phyloP scores from a whole-genome alignment of 2,113 vertebrate genomes.

The Synchiropus splendidus region DNA sequence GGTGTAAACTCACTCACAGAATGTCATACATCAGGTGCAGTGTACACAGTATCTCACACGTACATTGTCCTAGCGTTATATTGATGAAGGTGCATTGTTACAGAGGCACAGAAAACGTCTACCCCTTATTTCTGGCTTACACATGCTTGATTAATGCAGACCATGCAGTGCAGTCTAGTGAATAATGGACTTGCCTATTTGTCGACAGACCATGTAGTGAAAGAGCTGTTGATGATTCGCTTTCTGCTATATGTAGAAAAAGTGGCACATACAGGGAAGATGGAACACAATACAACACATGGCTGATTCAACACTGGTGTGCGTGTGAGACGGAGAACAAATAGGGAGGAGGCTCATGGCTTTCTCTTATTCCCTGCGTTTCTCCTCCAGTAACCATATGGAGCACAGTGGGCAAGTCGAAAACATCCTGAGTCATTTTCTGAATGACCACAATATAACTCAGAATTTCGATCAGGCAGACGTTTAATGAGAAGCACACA shows the following conservation, averaged over 20 bases:
- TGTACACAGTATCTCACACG: no score
- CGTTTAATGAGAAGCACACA: constrained; percentile 36
- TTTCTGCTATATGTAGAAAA: background rate
- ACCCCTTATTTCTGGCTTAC: no score
- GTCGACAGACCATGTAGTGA: no score
- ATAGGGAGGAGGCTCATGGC: constrained; percentile 15
- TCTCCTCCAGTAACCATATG: constrained; percentile 44
- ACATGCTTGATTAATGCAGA: no score
- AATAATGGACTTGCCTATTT: no score
- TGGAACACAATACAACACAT: constrained; percentile 10
- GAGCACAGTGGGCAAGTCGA: constrained; percentile 40
- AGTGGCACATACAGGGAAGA: constrained; percentile 5
- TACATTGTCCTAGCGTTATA: no score
- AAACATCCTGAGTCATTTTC: constrained; percentile 39
- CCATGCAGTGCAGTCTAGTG: no score
- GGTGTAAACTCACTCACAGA: no score
- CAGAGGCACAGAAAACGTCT: no score
- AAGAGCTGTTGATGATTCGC: no score
- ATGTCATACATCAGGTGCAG: no score
- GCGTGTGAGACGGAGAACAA: constrained; percentile 31
- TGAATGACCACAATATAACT: constrained; percentile 31
- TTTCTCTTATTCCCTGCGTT: constrained; percentile 14
- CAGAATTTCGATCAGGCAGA: constrained; percentile 25
- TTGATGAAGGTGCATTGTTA: no score
- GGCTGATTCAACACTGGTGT: constrained; percentile 22